A percentile compares a stretch with the other conserved stretches of the same genome.
Conservation (phyloP, 2,888 invertebrate genomes). For the Caenorhabditis sp. region DNA sequence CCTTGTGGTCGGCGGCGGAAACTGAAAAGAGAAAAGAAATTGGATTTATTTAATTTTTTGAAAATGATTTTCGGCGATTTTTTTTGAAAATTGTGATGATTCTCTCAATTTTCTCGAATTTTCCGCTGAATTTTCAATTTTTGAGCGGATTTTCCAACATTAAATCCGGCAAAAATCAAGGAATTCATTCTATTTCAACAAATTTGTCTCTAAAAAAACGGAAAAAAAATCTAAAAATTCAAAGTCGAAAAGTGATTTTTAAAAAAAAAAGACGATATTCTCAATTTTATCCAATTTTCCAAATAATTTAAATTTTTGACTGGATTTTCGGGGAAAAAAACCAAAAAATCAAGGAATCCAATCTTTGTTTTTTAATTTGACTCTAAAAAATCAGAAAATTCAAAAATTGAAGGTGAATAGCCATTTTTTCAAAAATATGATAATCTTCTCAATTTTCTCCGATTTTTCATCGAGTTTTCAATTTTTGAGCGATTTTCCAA, state of each 20-base stretch:
- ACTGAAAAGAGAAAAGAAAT: conserved; percentile 85
- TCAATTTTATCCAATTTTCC: background rate
- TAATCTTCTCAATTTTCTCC: too few species aligned
- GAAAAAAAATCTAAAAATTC: too few species aligned
- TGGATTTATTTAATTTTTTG: too few species aligned
- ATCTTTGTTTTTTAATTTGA: background rate
- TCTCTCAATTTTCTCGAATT: background rate
- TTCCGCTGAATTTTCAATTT: background rate
- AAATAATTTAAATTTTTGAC: background rate
- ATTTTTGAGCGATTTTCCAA: too few species aligned
- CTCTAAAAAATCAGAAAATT: too few species aligned
- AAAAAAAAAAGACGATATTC: too few species aligned
- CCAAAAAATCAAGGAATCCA: background rate
- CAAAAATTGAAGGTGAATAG: too few species aligned
- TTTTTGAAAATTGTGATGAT: conserved; percentile 4
- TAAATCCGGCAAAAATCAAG: background rate
- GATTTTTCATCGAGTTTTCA: too few species aligned
- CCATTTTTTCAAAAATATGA: too few species aligned
- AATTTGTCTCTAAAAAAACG: too few species aligned
- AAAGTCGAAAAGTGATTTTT: too few species aligned
- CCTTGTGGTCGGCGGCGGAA: conserved; percentile 91
- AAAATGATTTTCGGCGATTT: too few species aligned
- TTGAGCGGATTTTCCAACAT: background rate
- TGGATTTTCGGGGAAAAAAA: background rate
- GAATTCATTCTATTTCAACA: background rate